Evolutionary conservation across 2,113 vertebrate species (phyloP).

Genomic region (Phalacrocorax pelagicus): DNA sequence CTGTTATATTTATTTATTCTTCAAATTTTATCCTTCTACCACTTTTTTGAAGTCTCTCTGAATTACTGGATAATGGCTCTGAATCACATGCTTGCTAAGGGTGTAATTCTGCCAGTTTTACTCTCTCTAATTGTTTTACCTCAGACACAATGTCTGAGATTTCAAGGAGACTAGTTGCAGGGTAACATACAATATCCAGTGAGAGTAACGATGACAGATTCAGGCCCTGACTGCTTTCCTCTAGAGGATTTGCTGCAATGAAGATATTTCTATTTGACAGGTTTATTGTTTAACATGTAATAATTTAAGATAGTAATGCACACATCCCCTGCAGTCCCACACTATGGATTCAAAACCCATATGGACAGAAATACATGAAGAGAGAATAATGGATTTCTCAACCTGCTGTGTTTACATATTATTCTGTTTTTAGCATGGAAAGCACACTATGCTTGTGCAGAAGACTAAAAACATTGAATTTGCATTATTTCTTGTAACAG

Average conservation of each 20-base stretch:
- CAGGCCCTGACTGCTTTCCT: neutral
- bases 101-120: neutral
- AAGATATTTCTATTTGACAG: slow-evolving; percentile 42
- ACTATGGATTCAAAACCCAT: slow-evolving; percentile 5
- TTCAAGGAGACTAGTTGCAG: neutral
- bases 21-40: neutral
- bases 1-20: neutral
- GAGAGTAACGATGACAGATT: slow-evolving; percentile 4
- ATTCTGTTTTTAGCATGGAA: neutral
- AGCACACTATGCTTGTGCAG: neutral
- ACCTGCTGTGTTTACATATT: neutral
- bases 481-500: neutral
- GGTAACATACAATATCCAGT: neutral
- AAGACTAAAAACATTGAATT: neutral
- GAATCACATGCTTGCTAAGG: neutral
- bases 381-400: slow-evolving; percentile 29
- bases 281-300: slow-evolving; percentile 50
- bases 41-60: neutral
- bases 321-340: neutral
- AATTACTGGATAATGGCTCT: neutral
- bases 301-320: slow-evolving; percentile 35
- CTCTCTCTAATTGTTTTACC: neutral
- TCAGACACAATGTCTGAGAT: neutral
- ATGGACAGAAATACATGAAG: neutral
- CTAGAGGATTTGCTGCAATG: slow-evolving; percentile 4